Conservation (phyloP, 1,140 invertebrate species). For the Lucilia sericata region DNA sequence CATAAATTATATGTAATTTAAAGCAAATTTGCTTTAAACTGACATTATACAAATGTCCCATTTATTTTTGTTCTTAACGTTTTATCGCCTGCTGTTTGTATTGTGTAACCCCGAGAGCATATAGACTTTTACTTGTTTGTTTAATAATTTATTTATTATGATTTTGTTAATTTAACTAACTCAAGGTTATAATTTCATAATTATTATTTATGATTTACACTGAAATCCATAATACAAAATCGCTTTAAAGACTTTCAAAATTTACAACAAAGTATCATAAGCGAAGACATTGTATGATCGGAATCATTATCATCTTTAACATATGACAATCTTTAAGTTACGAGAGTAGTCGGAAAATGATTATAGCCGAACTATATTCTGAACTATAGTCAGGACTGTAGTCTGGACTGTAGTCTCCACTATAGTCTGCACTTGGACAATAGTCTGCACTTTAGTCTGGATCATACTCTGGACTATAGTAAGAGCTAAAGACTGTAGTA, state of each 20-base stretch:
- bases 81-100: not conserved
- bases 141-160: not conserved
- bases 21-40: too few relatives aligned
- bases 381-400: too few relatives aligned
- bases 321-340: too few relatives aligned
- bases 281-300: not conserved
- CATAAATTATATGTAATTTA: too few relatives aligned
- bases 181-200: slow-evolving; percentile 27
- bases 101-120: not conserved
- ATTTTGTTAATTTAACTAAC: not conserved
- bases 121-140: not conserved
- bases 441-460: too few relatives aligned
- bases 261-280: not conserved
- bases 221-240: not conserved
- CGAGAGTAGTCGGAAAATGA: too few relatives aligned
- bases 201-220: slow-evolving; percentile 22
- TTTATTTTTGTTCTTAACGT: not conserved
- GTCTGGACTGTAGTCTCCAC: too few relatives aligned
- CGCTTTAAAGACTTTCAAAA: not conserved
- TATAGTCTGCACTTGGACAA: too few relatives aligned
- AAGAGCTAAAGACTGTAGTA: too few relatives aligned
- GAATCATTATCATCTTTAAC: not conserved
- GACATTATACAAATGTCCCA: not conserved
- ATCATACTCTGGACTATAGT: too few relatives aligned
- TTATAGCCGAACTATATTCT: too few relatives aligned